Percentiles rank a stretch among this genome's conserved stretches.
These are phyloP conservation scores for Apodemus speciosus DNA, from an alignment of 2,113 vertebrate species.

Conservation along the genomic window DNA sequence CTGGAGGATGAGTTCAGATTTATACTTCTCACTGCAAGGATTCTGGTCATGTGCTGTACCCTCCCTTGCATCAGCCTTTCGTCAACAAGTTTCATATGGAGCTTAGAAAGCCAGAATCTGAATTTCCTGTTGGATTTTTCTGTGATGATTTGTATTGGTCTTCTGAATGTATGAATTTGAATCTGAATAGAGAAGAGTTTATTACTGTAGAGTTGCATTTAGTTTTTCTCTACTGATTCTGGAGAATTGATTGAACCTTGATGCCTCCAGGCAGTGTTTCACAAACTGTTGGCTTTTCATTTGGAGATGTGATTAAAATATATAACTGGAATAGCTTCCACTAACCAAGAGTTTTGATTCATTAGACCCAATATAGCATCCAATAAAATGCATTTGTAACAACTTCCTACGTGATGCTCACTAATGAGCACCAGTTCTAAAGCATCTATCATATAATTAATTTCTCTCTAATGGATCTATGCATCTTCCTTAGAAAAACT, in stretches of 20 bases:
- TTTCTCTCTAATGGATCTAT: neutral
- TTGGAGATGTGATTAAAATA: constrained; percentile 42
- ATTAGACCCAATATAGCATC: neutral
- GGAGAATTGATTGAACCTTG: constrained; percentile 28
- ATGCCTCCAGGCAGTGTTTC: neutral
- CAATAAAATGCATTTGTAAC: constrained; percentile 47
- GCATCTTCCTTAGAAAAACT: neutral
- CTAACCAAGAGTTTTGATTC: neutral
- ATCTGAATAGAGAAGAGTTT: constrained; percentile 1
- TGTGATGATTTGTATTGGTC: neutral
- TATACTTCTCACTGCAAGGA: neutral
- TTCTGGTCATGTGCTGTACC: neutral
- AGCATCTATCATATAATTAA: constrained; percentile 9
- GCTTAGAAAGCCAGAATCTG: neutral
- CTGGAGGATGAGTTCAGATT: constrained; percentile 9
- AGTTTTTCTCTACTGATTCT: constrained; percentile 17
- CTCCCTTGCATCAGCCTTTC: neutral
- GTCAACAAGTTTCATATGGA: neutral
- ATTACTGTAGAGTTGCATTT: constrained; percentile 17
- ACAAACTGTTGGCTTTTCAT: constrained; percentile 35
- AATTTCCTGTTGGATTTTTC: constrained; percentile 30
- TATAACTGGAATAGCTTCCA: neutral
- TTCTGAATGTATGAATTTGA: neutral
- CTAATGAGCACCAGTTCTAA: neutral
- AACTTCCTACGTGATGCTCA: constrained; percentile 18